Conservation (phyloP, 2,113 vertebrate species). For the Kobus ellipsiprymnus region DNA sequence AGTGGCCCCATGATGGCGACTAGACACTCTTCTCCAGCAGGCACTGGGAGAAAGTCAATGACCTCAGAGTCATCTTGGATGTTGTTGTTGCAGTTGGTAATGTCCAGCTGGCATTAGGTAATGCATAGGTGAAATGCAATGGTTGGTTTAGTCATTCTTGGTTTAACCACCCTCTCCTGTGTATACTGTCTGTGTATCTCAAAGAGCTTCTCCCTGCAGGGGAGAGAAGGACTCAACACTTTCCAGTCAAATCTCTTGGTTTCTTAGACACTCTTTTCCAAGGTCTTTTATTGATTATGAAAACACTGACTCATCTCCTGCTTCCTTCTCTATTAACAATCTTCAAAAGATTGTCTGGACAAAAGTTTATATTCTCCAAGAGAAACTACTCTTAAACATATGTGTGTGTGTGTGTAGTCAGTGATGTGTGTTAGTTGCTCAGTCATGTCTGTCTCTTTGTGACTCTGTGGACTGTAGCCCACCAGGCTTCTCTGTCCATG, state of each 20-base stretch:
- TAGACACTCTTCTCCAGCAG: background rate
- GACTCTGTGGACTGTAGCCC: background rate
- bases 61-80: background rate
- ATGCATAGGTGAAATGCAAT: background rate
- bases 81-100: background rate
- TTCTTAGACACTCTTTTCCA: background rate
- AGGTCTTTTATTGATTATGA: background rate
- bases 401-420: background rate
- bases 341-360: constrained; percentile 58
- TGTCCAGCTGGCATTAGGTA: background rate
- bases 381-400: constrained; percentile 24
- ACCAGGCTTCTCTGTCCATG: background rate
- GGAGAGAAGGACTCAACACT: background rate
- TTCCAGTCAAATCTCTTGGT: background rate
- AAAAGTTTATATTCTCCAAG: constrained; percentile 19
- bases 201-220: background rate
- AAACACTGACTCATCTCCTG: background rate
- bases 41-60: background rate
- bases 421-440: background rate
- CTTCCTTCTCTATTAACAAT: constrained; percentile 38
- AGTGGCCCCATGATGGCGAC: background rate
- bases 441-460: background rate
- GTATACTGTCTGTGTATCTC: background rate
- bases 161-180: background rate
- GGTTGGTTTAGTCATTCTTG: background rate